Conservation (phyloP, 2,797 vertebrate species). For the Austrolebias charrua region DNA sequence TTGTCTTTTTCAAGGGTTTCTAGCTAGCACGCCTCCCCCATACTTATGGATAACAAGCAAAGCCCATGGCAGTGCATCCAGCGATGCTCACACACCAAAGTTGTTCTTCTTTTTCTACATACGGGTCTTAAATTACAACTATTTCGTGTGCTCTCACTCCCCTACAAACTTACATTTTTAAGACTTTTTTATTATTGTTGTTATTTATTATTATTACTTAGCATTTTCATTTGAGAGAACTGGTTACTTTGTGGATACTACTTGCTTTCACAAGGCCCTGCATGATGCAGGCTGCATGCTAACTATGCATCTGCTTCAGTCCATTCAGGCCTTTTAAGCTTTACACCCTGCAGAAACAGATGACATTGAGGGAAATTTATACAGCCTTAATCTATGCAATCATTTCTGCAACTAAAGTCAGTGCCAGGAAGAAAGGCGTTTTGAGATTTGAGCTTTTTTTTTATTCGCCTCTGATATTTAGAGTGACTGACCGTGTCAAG, state of each 20-base stretch:
- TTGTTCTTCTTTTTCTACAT: slow-evolving; percentile 42
- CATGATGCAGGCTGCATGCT: slow-evolving; percentile 31
- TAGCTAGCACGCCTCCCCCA: slow-evolving; percentile 66
- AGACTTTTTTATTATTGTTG: slow-evolving; percentile 58
- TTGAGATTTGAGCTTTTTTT: neutral
- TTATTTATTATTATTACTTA: neutral
- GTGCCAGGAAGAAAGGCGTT: neutral
- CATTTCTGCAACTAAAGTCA: slow-evolving; percentile 24
- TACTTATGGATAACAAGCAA: slow-evolving; percentile 69
- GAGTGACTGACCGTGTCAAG: slow-evolving; percentile 87
- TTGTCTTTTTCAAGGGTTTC: slow-evolving; percentile 64
- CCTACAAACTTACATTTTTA: slow-evolving; percentile 37
- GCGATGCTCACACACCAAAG: slow-evolving; percentile 32
- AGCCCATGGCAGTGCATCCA: slow-evolving; percentile 33
- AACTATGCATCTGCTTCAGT: slow-evolving; percentile 40
- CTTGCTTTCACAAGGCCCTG: slow-evolving; percentile 38
- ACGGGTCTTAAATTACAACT: slow-evolving; percentile 48
- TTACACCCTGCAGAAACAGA: slow-evolving; percentile 29
- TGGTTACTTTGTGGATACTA: slow-evolving; percentile 70
- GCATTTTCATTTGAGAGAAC: slow-evolving; percentile 51
- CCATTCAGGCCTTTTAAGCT: slow-evolving; percentile 29
- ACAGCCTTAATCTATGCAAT: slow-evolving; percentile 41
- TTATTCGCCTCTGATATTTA: slow-evolving; percentile 2
- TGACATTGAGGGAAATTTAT: slow-evolving; percentile 27
- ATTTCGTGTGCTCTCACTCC: slow-evolving; percentile 27